Percentiles rank a stretch among this genome's conserved stretches.
Conservation (phyloP, 1,140 invertebrate genomes). For the Anastrepha ludens region DNA sequence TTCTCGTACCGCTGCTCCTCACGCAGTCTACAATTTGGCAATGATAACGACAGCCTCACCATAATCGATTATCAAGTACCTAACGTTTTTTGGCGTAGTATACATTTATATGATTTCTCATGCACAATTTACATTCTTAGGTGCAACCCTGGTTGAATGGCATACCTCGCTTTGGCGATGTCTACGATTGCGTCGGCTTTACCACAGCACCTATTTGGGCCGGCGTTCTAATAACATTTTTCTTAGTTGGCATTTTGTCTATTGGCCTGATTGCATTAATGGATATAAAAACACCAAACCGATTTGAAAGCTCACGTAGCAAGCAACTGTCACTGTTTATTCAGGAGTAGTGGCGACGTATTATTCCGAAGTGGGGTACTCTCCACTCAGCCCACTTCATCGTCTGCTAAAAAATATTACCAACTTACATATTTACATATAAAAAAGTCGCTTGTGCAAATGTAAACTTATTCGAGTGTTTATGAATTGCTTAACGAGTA, state of each 20-base stretch:
- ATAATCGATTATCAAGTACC: conserved; percentile 75
- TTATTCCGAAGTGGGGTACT: neutral
- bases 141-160: conserved; percentile 77
- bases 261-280: conserved; percentile 92
- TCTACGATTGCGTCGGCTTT: conserved; percentile 92
- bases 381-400: neutral
- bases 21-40: conserved; percentile 74
- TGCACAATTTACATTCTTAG: conserved; percentile 62
- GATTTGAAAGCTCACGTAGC: conserved; percentile 97
- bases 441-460: neutral
- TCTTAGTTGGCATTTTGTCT: conserved; percentile 86
- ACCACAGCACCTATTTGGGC: conserved; percentile 94
- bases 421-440: conserved; percentile 8
- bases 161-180: conserved; percentile 78
- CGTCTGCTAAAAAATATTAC: too few relatives aligned
- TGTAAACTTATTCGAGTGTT: neutral
- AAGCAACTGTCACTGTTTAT: conserved; percentile 91
- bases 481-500: too few relatives aligned
- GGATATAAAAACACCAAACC: conserved; percentile 97
- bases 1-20: conserved; percentile 76
- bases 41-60: conserved; percentile 72
- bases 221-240: conserved; percentile 87
- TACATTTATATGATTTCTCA: too few relatives aligned
- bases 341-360: conserved; percentile 77
- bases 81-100: neutral